Evolutionary conservation across 2,113 vertebrate species (phyloP).

Genomic region (Saccopteryx leptura): DNA sequence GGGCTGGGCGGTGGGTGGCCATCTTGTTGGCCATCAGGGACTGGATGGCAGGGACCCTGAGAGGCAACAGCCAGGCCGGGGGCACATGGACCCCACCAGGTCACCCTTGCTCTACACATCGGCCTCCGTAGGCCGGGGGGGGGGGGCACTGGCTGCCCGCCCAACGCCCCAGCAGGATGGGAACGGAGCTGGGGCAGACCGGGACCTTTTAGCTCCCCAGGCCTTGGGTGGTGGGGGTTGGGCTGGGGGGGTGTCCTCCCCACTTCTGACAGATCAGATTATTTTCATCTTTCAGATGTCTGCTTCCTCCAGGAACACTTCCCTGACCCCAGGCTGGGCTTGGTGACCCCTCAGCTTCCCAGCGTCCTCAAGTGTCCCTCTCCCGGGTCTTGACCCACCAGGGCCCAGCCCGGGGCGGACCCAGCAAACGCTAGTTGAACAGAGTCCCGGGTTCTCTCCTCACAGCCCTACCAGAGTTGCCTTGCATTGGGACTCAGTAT

Average conservation of each 20-base stretch:
- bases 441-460: background rate
- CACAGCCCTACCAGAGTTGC: rapidly evolving
- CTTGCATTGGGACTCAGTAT: background rate
- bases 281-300: background rate
- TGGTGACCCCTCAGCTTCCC: background rate
- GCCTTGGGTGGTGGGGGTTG: background rate
- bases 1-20: rapidly evolving
- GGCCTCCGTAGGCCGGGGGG: rapidly evolving
- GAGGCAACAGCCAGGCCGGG: rapidly evolving
- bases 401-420: background rate
- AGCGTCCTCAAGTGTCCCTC: rapidly evolving
- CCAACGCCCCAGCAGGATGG: too few relatives aligned
- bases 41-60: background rate
- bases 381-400: background rate
- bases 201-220: background rate
- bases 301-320: background rate
- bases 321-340: background rate
- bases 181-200: background rate
- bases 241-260: background rate
- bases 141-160: background rate
- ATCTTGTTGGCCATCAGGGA: background rate
- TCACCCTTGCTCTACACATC: too few relatives aligned
- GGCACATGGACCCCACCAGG: background rate
- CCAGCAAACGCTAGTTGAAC: background rate
- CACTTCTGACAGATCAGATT: background rate